Conservation (phyloP, 2,888 invertebrate genomes). For the Drosophila nr. fundita region DNA sequence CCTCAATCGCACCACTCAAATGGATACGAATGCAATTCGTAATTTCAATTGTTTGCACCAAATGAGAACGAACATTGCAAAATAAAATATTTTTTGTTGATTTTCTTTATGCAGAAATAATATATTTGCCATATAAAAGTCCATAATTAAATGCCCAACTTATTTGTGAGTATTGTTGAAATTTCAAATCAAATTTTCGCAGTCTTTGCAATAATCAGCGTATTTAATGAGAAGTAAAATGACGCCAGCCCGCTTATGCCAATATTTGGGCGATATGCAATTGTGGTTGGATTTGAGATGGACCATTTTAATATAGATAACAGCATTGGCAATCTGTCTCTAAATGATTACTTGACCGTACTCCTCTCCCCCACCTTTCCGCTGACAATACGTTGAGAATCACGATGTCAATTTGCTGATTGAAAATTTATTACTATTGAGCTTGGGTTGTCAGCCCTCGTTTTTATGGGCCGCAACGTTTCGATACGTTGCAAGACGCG, state of each 20-base stretch:
- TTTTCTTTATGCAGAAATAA: no score
- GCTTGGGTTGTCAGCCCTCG: constrained; percentile 22
- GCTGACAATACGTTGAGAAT: constrained; percentile 62
- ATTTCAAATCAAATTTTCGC: no score
- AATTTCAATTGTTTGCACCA: no score
- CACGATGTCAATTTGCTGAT: constrained; percentile 85
- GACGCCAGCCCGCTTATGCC: background rate
- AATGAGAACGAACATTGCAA: no score
- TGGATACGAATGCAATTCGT: no score
- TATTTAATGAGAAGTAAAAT: background rate
- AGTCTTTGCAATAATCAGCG: background rate
- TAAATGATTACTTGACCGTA: constrained; percentile 75
- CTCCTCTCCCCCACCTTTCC: constrained; percentile 4
- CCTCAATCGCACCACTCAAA: no score
- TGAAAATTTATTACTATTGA: constrained; percentile 83
- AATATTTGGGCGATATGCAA: background rate
- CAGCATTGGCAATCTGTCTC: constrained; percentile 57
- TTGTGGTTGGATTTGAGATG: constrained; percentile 4
- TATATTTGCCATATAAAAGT: background rate
- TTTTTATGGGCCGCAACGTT: constrained; percentile 67
- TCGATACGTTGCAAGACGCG: constrained; percentile 43
- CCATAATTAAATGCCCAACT: background rate
- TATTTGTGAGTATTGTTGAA: no score
- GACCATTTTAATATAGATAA: constrained; percentile 70
- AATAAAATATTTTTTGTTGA: no score